Evolutionary conservation across 2,797 vertebrate species (phyloP).

Genomic region (Furcifer pardalis): DNA sequence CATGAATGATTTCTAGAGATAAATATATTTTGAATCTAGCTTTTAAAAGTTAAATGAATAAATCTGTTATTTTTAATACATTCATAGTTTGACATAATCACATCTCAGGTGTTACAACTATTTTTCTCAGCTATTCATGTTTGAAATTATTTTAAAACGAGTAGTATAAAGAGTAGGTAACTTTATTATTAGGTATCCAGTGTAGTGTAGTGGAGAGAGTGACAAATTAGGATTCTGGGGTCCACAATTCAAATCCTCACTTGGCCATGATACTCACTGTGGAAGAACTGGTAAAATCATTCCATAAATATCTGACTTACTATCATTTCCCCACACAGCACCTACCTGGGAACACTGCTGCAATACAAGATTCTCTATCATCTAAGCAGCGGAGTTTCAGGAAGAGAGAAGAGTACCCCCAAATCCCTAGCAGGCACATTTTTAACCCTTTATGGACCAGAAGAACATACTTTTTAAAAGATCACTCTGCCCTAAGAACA

Average conservation of each 20-base stretch:
- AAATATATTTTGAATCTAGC: background rate
- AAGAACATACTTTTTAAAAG: background rate
- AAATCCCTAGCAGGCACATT: background rate
- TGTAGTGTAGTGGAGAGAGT: too few species aligned
- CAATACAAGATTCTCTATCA: too few species aligned
- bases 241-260: too few species aligned
- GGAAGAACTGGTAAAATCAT: too few species aligned
- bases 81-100: background rate
- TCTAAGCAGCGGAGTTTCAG: too few species aligned
- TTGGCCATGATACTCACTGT: too few species aligned
- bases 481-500: background rate
- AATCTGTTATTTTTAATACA: background rate
- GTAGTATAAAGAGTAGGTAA: background rate
- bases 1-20: background rate
- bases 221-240: too few species aligned
- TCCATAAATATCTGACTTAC: too few species aligned
- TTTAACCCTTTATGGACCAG: background rate
- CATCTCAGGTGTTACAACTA: background rate
- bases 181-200: background rate
- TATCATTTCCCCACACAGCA: background rate
- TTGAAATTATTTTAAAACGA: background rate
- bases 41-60: background rate
- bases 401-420: background rate
- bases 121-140: background rate
- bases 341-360: too few species aligned